Evolutionary conservation across 1,140 invertebrate species (phyloP).

Genomic region (Ridgeia piscesae): DNA sequence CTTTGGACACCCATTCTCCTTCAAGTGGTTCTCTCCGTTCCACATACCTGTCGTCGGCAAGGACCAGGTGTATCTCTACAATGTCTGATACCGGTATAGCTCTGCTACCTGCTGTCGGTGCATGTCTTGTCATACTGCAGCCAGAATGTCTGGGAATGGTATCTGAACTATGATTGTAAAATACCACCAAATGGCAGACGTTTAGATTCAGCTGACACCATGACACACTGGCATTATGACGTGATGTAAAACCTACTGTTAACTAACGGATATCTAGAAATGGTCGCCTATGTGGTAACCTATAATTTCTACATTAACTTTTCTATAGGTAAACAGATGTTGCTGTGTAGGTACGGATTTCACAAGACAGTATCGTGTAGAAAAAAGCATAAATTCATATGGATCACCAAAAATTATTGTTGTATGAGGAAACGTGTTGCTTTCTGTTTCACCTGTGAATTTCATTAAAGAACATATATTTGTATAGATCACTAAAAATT

Average conservation of each 20-base stretch:
- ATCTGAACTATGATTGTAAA: neutral
- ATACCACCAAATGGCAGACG: neutral
- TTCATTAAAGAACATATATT: neutral
- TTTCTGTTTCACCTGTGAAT: no score
- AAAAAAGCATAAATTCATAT: no score
- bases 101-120: neutral
- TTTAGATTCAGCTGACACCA: neutral
- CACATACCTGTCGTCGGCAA: slow-evolving; percentile 18
- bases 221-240: neutral
- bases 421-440: no score
- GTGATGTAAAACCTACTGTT: neutral
- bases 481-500: neutral
- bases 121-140: neutral
- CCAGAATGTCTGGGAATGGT: neutral
- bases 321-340: neutral
- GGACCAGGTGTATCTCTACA: neutral
- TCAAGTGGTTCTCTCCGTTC: slow-evolving; percentile 94
- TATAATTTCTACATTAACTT: neutral
- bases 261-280: neutral
- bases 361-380: no score
- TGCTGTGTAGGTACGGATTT: neutral
- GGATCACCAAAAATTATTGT: no score
- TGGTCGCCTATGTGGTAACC: neutral
- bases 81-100: neutral
- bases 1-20: slow-evolving; percentile 84